Percentiles rank a stretch among this genome's conserved stretches.
phyloP scores from a whole-genome alignment of 92 coral and sea anemone species.

The Palythoa grandis region DNA sequence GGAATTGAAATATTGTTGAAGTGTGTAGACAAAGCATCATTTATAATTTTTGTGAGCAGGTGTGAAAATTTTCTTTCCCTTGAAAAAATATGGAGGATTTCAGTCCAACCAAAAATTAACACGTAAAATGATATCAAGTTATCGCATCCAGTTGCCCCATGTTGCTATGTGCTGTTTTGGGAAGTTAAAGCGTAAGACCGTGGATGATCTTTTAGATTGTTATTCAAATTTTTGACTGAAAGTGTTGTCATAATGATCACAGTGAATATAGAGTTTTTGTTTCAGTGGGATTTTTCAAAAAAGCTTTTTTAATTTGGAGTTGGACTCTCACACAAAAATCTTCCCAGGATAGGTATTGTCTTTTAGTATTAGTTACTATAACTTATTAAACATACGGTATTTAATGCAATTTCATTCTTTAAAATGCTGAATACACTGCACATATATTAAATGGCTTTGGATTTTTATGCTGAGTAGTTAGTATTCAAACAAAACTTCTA shows the following conservation, averaged over 20 bases:
- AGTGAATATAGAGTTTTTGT: slow-evolving; percentile 22
- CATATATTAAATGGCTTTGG: no score
- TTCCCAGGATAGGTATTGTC: slow-evolving; percentile 65
- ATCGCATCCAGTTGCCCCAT: background rate
- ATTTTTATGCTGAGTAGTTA: no score
- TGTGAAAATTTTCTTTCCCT: background rate
- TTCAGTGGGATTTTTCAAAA: slow-evolving; percentile 80
- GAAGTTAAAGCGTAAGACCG: slow-evolving; percentile 18
- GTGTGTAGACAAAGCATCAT: slow-evolving; percentile 1
- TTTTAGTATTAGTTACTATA: background rate
- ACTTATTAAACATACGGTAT: no score
- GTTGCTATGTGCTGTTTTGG: slow-evolving; percentile 33
- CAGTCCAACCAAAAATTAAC: background rate
- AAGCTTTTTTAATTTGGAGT: slow-evolving; percentile 76
- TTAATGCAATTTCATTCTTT: no score
- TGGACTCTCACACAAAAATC: slow-evolving; percentile 74
- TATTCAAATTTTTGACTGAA: slow-evolving; percentile 1
- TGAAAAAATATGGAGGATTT: background rate
- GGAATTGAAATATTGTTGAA: background rate
- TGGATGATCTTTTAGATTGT: no score
- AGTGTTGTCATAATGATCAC: background rate
- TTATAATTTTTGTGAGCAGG: slow-evolving; percentile 41
- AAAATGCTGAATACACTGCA: no score
- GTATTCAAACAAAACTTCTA: no score
- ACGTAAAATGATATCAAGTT: background rate